Evolutionary conservation across 2,797 vertebrate genomes (phyloP).

Genomic region (Petrocephalus sullivani): DNA sequence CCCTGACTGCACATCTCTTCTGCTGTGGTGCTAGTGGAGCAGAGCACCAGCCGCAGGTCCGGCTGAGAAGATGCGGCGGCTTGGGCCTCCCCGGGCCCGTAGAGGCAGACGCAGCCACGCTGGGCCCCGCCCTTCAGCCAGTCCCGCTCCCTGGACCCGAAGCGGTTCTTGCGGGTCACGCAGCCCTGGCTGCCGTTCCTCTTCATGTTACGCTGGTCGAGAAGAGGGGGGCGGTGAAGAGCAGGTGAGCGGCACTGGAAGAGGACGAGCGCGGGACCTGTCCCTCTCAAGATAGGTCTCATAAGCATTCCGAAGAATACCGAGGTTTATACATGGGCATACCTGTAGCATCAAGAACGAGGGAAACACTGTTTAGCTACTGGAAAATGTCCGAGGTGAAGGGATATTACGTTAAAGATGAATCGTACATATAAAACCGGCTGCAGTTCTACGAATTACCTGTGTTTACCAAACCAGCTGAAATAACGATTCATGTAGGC

Average conservation of each 20-base stretch:
- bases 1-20: slow-evolving; percentile 82
- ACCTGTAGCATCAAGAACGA: neutral
- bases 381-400: neutral
- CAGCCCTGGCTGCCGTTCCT: slow-evolving; percentile 78
- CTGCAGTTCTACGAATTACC: neutral
- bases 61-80: slow-evolving; percentile 58
- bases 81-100: slow-evolving; percentile 63
- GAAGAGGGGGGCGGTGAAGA: slow-evolving; percentile 16
- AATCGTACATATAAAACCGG: neutral
- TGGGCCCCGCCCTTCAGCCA: slow-evolving; percentile 82
- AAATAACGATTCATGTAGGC: neutral
- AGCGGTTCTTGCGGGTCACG: slow-evolving; percentile 74
- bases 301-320: neutral
- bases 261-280: neutral
- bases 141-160: slow-evolving; percentile 85
- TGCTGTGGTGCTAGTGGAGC: slow-evolving; percentile 78
- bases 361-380: neutral
- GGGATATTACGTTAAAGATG: neutral
- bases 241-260: neutral
- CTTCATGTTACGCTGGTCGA: slow-evolving; percentile 84
- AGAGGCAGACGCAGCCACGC: slow-evolving; percentile 83
- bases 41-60: slow-evolving; percentile 82
- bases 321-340: neutral
- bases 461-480: neutral
- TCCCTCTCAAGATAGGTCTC: neutral